These are phyloP conservation scores for Aplocera efformata DNA, from an alignment of 2,888 invertebrate species.

Conservation along the genomic window DNA sequence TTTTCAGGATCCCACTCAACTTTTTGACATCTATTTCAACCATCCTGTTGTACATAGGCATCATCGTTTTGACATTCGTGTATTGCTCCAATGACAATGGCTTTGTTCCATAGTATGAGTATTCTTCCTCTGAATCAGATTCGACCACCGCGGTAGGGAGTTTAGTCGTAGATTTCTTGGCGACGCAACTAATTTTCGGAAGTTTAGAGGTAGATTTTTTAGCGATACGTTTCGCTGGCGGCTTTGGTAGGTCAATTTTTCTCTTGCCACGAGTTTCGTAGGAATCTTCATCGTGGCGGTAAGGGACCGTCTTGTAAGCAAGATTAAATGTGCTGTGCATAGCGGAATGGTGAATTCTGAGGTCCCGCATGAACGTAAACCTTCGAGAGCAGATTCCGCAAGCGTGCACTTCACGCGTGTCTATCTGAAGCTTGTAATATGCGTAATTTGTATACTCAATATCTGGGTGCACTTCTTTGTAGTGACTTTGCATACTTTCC, in stretches of 20 bases:
- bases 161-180: constrained; percentile 77
- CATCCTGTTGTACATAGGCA: constrained; percentile 75
- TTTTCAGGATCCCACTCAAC: constrained; percentile 72
- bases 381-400: constrained; percentile 43
- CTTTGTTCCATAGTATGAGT: constrained; percentile 73
- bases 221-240: constrained; percentile 39
- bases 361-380: constrained; percentile 41
- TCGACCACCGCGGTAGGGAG: constrained; percentile 38
- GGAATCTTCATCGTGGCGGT: constrained; percentile 21
- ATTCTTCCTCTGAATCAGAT: constrained; percentile 34
- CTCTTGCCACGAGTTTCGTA: constrained; percentile 15
- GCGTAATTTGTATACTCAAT: constrained; percentile 43
- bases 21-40: constrained; percentile 69
- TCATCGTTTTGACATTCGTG: constrained; percentile 66
- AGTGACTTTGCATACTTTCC: constrained; percentile 54
- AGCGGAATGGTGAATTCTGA: constrained; percentile 42
- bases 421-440: constrained; percentile 39
- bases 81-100: constrained; percentile 57
- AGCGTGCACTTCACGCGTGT: constrained; percentile 33
- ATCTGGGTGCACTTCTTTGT: constrained; percentile 40
- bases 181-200: constrained; percentile 40
- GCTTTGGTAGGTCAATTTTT: constrained; percentile 16
- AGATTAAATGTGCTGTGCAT: constrained; percentile 35
- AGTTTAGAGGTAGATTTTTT: constrained; percentile 59
- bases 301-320: constrained; percentile 33